Evolutionary conservation across 2,888 invertebrate species (phyloP).

Genomic region (Tipula unca): DNA sequence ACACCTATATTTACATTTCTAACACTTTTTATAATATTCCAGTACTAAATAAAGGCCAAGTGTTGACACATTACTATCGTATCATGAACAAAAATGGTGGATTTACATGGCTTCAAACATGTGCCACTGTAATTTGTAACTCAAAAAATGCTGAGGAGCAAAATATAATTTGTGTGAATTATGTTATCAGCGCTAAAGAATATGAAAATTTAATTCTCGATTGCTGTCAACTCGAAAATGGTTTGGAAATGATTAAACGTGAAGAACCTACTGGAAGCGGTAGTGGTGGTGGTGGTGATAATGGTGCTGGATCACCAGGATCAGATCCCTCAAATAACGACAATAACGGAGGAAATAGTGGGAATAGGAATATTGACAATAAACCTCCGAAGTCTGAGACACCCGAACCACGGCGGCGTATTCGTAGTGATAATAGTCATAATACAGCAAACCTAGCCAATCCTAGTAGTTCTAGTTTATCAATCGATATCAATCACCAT

Average conservation of each 20-base stretch:
- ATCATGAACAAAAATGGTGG: slow-evolving; percentile 95
- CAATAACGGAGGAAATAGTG: slow-evolving; percentile 35
- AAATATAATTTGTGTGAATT: slow-evolving; percentile 95
- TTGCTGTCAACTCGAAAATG: slow-evolving; percentile 84
- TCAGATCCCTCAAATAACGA: slow-evolving; percentile 56
- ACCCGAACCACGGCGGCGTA: slow-evolving; percentile 30
- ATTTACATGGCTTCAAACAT: slow-evolving; percentile 94
- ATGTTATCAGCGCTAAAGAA: slow-evolving; percentile 73
- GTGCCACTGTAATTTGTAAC: slow-evolving; percentile 92
- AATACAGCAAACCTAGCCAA: slow-evolving; percentile 25
- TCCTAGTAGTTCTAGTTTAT: neutral
- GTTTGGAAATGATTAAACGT: slow-evolving; percentile 66
- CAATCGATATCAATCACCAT: slow-evolving; percentile 1
- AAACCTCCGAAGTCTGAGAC: slow-evolving; percentile 42
- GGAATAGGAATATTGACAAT: slow-evolving; percentile 38
- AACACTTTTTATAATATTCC: slow-evolving; percentile 26
- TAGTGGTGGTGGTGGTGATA: slow-evolving; percentile 67
- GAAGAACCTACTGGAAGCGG: slow-evolving; percentile 71
- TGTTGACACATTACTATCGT: slow-evolving; percentile 90
- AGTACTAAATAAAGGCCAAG: slow-evolving; percentile 81
- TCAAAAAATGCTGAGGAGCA: slow-evolving; percentile 95
- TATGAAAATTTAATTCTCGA: slow-evolving; percentile 88
- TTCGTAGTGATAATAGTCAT: slow-evolving; percentile 34
- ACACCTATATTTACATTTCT: neutral
- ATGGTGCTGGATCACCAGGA: slow-evolving; percentile 82